Evolutionary conservation across 2,797 vertebrate species (phyloP).

Genomic region (Sciurus vulgaris): DNA sequence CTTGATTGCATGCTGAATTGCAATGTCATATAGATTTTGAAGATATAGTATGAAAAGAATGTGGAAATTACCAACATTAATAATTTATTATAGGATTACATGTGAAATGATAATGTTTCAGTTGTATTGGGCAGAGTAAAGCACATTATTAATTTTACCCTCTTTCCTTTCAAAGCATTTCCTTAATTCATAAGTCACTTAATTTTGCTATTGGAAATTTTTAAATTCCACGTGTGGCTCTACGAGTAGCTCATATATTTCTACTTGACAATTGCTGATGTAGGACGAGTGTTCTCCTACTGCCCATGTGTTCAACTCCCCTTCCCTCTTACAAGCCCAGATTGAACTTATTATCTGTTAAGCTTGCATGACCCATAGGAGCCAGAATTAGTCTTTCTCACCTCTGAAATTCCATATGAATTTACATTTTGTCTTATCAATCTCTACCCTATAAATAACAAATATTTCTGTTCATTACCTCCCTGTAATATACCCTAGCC

Average conservation of each 20-base stretch:
- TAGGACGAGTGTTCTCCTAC: not conserved
- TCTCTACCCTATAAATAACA: not conserved
- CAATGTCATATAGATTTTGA: not conserved
- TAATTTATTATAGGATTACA: not conserved
- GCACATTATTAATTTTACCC: not conserved
- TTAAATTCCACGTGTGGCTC: not conserved
- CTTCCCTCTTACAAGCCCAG: not conserved
- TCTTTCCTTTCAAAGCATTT: not conserved
- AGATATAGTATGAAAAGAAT: not conserved
- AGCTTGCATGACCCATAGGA: not conserved
- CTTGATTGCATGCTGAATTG: not conserved
- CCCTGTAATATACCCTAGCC: not conserved
- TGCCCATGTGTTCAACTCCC: too few relatives aligned
- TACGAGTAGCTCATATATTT: not conserved
- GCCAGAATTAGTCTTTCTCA: not conserved
- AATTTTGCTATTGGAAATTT: not conserved
- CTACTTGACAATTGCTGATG: not conserved
- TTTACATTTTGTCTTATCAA: not conserved
- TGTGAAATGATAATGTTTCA: not conserved
- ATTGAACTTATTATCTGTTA: not conserved
- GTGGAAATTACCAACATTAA: not conserved
- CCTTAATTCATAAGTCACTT: not conserved
- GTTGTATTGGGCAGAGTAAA: not conserved
- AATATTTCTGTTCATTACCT: not conserved
- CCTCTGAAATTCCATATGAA: conserved; percentile 13